Base-by-base conservation (phyloP, 2,113 vertebrate species). In the Glareola pratincola region DNA sequence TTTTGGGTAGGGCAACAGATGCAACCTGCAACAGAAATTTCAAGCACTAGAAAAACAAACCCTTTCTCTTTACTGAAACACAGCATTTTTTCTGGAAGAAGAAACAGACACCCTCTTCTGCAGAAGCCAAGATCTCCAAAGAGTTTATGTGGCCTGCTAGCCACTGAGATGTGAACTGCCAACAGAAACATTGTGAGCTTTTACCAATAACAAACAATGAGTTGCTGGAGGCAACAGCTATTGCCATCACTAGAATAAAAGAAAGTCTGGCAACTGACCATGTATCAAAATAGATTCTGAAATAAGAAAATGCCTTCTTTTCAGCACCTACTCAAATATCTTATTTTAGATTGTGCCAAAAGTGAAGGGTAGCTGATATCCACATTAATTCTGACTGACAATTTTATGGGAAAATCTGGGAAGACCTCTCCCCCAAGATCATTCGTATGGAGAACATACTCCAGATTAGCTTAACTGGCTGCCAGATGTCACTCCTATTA, bases 221-320 rank as follows among this genome's bases (percentile, higher is more conserved):
- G 27, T 82, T 95, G 57, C 90, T 94, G 78, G 67, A 97, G 79
- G 82, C 74, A 84, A 75, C 34, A 45, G 45, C 73, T 92, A 86
- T 84, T 94, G 66, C 87, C 47, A 84, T 79, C n/a, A 83, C 64
- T 93, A 57, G 56, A 95, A 92, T 71, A 85, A 77, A 87, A 81
- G 47, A 75, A 89, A 75, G 17, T 67, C 86, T 96, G 93, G 90
- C 90, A 96, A 77, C n/a, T 76, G 94, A 73, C 37, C 48, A 36
- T 83, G n/a, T 88, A 59, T 94, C 64, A 95, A 97, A 95, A 86
- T 93, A 83, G 78, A 83, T 88, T 87, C 62, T 88, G 41, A 83
- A 97, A 91, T 41, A 85, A 43, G 34, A 86, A 93, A 95, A 90
- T 67, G 15, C 71, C 32, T 96, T 82, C 50, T 81, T 91, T 94